Base-by-base conservation (phyloP, 2,888 invertebrate species). In the Saturnia pavonia region DNA sequence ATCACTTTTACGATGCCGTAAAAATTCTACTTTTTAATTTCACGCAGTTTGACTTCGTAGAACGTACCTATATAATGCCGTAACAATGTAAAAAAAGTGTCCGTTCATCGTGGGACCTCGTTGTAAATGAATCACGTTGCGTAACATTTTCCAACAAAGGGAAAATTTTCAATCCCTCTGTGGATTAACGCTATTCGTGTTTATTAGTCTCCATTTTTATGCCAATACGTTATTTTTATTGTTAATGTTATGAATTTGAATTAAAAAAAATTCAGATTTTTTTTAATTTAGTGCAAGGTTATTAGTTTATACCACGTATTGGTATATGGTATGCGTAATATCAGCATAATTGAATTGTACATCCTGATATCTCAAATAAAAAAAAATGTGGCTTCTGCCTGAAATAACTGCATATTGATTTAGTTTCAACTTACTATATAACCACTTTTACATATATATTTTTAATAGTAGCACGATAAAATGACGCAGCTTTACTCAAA, bases 191-290 rank as follows among this genome's bases (percentile, higher is more conserved):
- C 54, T 34, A 54, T 40, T 51, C n/a, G 65, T 40, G 65, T 65
- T 65, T 65, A 65, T 77, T 74, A 75, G 71, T 72, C 73, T 73
- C 71, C 74, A 73, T 72, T 75, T 71, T 68, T 73, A 71, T 65
- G 19, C 7, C 65, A 40, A 65, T 40, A 40, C n/a, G 3, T 57
- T 22, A 25, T 40, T 65, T 19, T 65, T 65, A 40, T 65, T 19
- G 19, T 8, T 40, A 19, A 1, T 27, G 22, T n/a, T 34, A 65
- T 40, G 40, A 65, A 65, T 65, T 63, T 27, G 1, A 34, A 14
- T 63, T 2, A 16, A 34, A 22, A 54, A n/a, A n/a, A n/a, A n/a
- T 19, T 14, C 45, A 12, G 12, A 16, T 45, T 45, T 3, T 12
- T 3, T 45, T 12, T 2, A 14, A 14, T 0, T 14, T 1, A 12